Evolutionary conservation across 2,797 vertebrate species (phyloP), one percentile per base, ranked within the genome.

Genomic region (Tolypeutes matacus): DNA sequence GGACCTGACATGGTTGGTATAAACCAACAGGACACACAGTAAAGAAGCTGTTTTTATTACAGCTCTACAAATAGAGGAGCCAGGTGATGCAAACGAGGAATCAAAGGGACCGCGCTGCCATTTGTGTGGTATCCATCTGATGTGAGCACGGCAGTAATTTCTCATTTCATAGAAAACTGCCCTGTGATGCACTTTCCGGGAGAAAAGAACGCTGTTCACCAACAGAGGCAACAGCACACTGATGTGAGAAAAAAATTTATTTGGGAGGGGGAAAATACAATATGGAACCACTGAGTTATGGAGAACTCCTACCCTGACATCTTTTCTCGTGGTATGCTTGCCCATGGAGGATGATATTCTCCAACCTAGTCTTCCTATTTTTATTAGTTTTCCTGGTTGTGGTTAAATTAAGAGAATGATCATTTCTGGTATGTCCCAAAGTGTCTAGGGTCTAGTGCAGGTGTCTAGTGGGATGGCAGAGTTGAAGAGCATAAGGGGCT

Each of bases 1-100:
- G 97, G 97, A 96, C 36, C 78, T 72, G 67, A 36, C 18, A 93
- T 89, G 62, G 91, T 31, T 95, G 97, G 89, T 76, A 90, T 95
- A 90, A 97, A 34, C 84, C 94, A 96, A 90, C 93, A 95, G 95
- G 90, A 95, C 18, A 25, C 65, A 93, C 29, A 97, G 64, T 90
- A 95, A 93, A 95, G 95, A 97, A 96, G 96, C 0, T 39, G 56
- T 69, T 58, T 53, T 67, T 89, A 97, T 96, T 51, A 75, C 90
- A 94, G 95, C 89, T 56, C 73, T 96, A 92, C 91, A 97, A 95
- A 96, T 18, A 73, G 56, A 70, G 42, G 81, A 96, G 91, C 69
- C 6, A 0, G 27, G 89, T 46, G 93, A 97, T 64, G 87, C 62
- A 97, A 89, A 84, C 56, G 7, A 53, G 67, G 83, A 94, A 94